Percentiles rank a stretch among this genome's conserved stretches.
Evolutionary conservation across 2,113 vertebrate genomes (phyloP).

Genomic region (Solenodon paradoxus): DNA sequence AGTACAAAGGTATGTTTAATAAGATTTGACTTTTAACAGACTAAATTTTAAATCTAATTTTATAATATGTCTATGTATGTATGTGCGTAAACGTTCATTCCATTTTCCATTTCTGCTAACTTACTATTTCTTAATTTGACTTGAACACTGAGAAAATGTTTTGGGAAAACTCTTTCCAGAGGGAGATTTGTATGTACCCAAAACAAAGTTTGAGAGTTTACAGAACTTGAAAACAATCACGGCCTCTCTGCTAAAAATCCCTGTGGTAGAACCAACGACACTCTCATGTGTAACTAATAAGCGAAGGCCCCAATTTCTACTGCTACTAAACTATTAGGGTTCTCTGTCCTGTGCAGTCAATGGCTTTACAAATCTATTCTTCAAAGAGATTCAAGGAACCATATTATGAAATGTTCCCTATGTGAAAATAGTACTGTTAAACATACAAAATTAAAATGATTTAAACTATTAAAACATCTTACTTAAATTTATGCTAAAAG

Average conservation of each 20-base stretch:
- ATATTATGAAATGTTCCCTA: background rate
- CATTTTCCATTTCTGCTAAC: background rate
- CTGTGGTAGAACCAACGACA: background rate
- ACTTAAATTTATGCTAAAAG: constrained; percentile 73
- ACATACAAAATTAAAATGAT: constrained; percentile 50
- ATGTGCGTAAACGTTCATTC: background rate
- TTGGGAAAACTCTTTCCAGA: background rate
- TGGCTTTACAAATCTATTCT: background rate
- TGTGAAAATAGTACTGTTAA: constrained; percentile 33
- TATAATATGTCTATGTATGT: background rate
- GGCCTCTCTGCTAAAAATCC: background rate
- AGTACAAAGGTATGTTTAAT: background rate
- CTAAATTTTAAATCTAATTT: background rate
- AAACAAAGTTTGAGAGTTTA: background rate
- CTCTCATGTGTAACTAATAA: background rate
- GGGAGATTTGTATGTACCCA: background rate
- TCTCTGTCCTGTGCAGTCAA: background rate
- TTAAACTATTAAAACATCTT: constrained; percentile 62
- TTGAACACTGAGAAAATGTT: background rate
- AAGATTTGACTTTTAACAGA: background rate
- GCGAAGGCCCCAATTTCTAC: background rate
- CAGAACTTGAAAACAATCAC: background rate
- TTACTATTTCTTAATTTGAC: background rate
- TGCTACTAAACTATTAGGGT: background rate
- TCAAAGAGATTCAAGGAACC: background rate